Percentiles rank a stretch among this genome's conserved stretches.
phyloP scores from a whole-genome alignment of 2,888 invertebrate species.

The Watsonalla binaria region DNA sequence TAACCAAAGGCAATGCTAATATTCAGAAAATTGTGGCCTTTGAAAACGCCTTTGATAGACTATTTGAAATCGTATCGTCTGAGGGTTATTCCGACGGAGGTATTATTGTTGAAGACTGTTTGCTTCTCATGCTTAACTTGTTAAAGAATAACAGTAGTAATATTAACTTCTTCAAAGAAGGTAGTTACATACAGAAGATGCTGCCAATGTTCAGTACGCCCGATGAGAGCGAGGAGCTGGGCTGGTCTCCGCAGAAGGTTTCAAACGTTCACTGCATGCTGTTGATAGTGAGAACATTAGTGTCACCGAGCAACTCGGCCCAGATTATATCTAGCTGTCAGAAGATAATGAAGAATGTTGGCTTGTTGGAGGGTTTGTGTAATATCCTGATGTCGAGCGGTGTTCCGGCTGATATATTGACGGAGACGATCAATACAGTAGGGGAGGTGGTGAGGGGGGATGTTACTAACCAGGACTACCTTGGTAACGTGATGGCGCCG shows the following conservation, averaged over 20 bases:
- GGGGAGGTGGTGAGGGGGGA: slow-evolving; percentile 96
- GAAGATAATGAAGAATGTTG: slow-evolving; percentile 90
- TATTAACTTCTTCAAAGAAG: slow-evolving; percentile 99
- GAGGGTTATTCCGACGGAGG: slow-evolving; percentile 97
- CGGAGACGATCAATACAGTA: slow-evolving; percentile 97
- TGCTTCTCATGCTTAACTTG: slow-evolving; percentile 94
- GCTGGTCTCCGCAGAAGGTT: slow-evolving; percentile 96
- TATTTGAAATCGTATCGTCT: slow-evolving; percentile 94
- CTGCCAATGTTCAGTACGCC: slow-evolving; percentile 92
- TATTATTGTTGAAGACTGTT: slow-evolving; percentile 98
- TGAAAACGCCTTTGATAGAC: slow-evolving; percentile 97
- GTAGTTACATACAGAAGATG: slow-evolving; percentile 94
- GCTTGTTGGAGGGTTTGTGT: slow-evolving; percentile 82
- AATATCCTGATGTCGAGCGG: slow-evolving; percentile 96
- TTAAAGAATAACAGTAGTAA: slow-evolving; percentile 97
- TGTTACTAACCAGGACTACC: slow-evolving; percentile 92
- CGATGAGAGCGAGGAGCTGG: slow-evolving; percentile 83
- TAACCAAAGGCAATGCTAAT: slow-evolving; percentile 96
- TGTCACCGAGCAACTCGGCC: slow-evolving; percentile 95
- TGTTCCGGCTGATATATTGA: slow-evolving; percentile 96
- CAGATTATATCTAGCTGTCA: slow-evolving; percentile 91
- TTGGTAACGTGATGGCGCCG: slow-evolving; percentile 94
- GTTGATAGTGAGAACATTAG: slow-evolving; percentile 92
- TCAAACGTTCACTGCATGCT: slow-evolving; percentile 96
- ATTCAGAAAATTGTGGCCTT: slow-evolving; percentile 99